Base-by-base conservation (phyloP, 2,888 invertebrate genomes). In the Deilephila elpenor region DNA sequence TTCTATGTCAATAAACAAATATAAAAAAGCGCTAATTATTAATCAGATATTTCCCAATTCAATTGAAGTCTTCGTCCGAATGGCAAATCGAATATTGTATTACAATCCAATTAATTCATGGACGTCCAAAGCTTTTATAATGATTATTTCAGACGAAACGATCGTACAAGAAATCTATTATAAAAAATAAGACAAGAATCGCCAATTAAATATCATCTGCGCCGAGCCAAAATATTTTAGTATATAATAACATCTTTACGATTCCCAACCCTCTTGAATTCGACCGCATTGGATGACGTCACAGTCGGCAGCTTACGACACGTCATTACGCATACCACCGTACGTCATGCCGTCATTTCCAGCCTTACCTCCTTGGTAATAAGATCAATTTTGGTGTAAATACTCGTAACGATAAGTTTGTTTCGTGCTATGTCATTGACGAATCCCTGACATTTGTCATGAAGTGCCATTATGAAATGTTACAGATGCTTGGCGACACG, bases 361-460 rank as follows among this genome's bases (percentile, higher is more conserved):
- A 59, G 53, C 73, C 62, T 71, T 83, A 77, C 67, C 8, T 0
- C 0, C 0, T 0, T 0, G 0, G 0, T 0, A 0, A 29, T 77
- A 85, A 73, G 61, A 78, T 73, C 60, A 32, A 76, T 19, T 61
- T 76, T 75, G 3, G 29, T 14, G 2, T 76, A 71, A 3, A 7
- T 5, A 2, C 4, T 25, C 7, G 6, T 1, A 29, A 19, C 34
- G n/a, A 1, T 1, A 72, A 74, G 64, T 1, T 74, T 74, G 59
- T 71, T 56, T 14, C 1, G 1, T 7, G 44, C 71, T 70, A 70
- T 82, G 89, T 87, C 88, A 86, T 86, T 89, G 88, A 88, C 78
- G 83, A 70, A 89, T 88, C 78, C 82, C 76, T 74, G 77, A 75
- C 86, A 86, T 88, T 88, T 86, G 81, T 88, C 86, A 86, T 83